Evolutionary conservation across 2,888 invertebrate species (phyloP).

Genomic region (Eledona agricola): DNA sequence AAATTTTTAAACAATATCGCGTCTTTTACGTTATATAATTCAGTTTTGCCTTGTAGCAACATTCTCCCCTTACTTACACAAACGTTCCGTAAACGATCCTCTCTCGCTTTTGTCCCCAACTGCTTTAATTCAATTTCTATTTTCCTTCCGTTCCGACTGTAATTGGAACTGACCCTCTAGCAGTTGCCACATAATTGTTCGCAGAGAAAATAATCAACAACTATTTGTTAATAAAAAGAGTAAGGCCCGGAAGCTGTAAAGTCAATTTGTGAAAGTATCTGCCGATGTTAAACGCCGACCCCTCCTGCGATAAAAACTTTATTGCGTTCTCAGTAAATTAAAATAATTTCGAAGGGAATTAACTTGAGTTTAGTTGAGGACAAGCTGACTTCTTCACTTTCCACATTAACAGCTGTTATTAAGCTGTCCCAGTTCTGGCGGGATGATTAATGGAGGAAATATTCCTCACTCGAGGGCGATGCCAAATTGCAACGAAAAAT

Average conservation of each 20-base stretch:
- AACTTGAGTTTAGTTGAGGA: constrained; percentile 17
- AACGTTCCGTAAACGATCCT: constrained; percentile 27
- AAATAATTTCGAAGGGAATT: constrained; percentile 25
- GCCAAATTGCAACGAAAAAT: neutral
- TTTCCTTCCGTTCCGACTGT: constrained; percentile 19
- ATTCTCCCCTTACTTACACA: constrained; percentile 15
- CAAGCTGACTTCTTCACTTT: constrained; percentile 9
- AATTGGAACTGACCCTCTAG: constrained; percentile 15
- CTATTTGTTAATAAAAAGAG: no score
- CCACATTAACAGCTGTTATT: constrained; percentile 1
- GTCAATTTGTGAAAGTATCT: constrained; percentile 31
- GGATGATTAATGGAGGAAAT: neutral
- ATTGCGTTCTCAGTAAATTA: constrained; percentile 24
- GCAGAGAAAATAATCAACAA: no score
- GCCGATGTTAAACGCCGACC: constrained; percentile 10
- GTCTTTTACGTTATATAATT: no score
- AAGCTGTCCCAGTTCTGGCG: neutral
- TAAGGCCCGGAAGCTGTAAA: constrained; percentile 23
- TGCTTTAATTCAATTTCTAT: constrained; percentile 26
- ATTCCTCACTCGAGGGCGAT: no score
- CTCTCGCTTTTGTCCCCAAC: constrained; percentile 17
- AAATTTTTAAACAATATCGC: no score
- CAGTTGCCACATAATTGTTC: no score
- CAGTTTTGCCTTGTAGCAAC: no score
- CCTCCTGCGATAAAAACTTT: constrained; percentile 24